A percentile compares a stretch with the other conserved stretches of the same genome.
phyloP scores from a whole-genome alignment of 2,888 invertebrate genomes.

The Melinaea marsaeus region DNA sequence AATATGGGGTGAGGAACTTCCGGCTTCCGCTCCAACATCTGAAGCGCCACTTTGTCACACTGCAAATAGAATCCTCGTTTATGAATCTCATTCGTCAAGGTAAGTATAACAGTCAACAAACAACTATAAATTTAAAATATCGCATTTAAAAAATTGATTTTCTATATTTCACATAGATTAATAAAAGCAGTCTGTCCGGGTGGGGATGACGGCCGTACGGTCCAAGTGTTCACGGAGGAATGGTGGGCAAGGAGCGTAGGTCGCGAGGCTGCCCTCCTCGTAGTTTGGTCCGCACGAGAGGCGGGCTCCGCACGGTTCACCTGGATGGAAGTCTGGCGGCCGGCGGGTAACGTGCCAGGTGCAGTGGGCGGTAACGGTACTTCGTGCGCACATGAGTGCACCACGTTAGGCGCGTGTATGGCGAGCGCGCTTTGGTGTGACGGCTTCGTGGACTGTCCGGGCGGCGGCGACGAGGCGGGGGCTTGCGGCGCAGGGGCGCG shows the following conservation, averaged over 20 bases:
- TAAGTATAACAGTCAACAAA: slow-evolving; percentile 23
- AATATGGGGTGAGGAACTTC: slow-evolving; percentile 88
- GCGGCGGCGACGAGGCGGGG: slow-evolving; percentile 83
- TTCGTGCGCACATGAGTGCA: slow-evolving; percentile 72
- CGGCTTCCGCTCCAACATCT: slow-evolving; percentile 79
- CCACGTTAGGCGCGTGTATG: slow-evolving; percentile 87
- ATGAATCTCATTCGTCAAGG: slow-evolving; percentile 83
- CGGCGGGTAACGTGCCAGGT: slow-evolving; percentile 67
- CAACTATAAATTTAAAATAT: background rate
- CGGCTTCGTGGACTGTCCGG: slow-evolving; percentile 78
- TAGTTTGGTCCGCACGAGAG: slow-evolving; percentile 91
- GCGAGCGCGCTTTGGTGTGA: slow-evolving; percentile 78
- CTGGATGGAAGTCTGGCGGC: slow-evolving; percentile 86
- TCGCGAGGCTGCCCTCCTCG: slow-evolving; percentile 84
- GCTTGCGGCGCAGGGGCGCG: slow-evolving; percentile 49
- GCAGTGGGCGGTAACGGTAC: slow-evolving; percentile 53
- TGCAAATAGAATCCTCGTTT: slow-evolving; percentile 87
- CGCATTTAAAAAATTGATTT: background rate
- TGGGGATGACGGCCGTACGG: slow-evolving; percentile 80
- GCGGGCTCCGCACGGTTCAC: slow-evolving; percentile 86
- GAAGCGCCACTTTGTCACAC: slow-evolving; percentile 85
- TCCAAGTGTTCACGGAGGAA: slow-evolving; percentile 89
- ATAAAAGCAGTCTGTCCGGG: slow-evolving; percentile 86
- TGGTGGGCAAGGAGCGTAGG: slow-evolving; percentile 74
- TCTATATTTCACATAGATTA: slow-evolving; percentile 48